Base-by-base conservation (phyloP, 1,140 invertebrate genomes). In the Ridgeia piscesae region DNA sequence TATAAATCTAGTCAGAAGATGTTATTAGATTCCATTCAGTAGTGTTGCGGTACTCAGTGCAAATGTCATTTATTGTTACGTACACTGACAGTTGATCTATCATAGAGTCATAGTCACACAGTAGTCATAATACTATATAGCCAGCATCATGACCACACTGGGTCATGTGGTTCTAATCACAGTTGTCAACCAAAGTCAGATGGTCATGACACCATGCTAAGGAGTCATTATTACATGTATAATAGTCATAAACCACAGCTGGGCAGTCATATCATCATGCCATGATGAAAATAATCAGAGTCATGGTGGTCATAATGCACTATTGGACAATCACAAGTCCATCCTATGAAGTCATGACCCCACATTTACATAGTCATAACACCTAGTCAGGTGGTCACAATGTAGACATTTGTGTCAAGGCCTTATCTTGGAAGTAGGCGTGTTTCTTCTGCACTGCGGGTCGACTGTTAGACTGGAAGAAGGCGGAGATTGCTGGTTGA, bases 381-480 rank as follows among this genome's bases (percentile, higher is more conserved):
- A 11, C 21, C 0, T 50, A 0, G 58, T 77, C 58, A 14, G 58
- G 58, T 27, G 27, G 17, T 90, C 6, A 90, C 34, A 90, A 9
- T 42, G 35, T 90, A n/a, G 89, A 14, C 89, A 90, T 11, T n/a
- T 90, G 89, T 42, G 34, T 31, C 31, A 90, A n/a, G 33, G 27
- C 21, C 89, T n/a, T 90, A 14, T 90, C 89, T n/a, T 90, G 89
- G 35, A 90, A 90, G 35, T 35, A 90, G 34, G 34, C 89, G n/a
- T 90, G 89, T 90, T 90, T 90, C 35, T 42, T 90, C 17, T 90
- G 34, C 17, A 90, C 8, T 27, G 31, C 9, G 33, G 35, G 34
- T 4, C 89, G 34, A 17, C 35, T 90, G 89, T 90, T 90, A n/a
- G 89, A 42, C 34, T 42, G 34, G n/a, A 90, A 90, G n/a, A 35